phyloP scores from a whole-genome alignment of 2,797 vertebrate species.

The Pangasius sanitwongsei region DNA sequence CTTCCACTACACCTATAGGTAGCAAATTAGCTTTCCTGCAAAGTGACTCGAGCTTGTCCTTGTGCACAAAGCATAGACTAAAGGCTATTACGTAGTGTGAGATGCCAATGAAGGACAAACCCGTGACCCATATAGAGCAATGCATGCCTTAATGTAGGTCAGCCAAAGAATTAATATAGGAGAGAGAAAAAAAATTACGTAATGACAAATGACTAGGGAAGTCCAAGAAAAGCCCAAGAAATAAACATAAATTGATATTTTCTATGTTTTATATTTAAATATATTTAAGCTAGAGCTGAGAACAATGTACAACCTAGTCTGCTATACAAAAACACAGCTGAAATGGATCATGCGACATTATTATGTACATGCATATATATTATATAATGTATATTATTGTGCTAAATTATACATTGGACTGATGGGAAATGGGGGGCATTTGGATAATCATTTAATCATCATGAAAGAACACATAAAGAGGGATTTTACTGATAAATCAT shows the following conservation, averaged over 20 bases:
- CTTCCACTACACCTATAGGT: background rate
- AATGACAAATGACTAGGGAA: background rate
- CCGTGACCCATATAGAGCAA: constrained; percentile 27
- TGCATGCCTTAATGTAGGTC: constrained; percentile 28
- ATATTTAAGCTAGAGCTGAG: background rate
- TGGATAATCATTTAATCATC: background rate
- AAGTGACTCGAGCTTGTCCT: constrained; percentile 1
- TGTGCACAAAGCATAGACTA: constrained; percentile 16
- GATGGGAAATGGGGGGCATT: background rate
- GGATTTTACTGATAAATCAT: background rate
- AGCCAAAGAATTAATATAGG: background rate
- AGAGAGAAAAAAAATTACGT: background rate
- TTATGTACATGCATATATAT: background rate
- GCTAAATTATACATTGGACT: background rate
- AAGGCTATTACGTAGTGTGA: constrained; percentile 25
- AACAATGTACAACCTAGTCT: background rate
- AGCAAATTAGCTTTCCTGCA: constrained; percentile 2
- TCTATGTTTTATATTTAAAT: background rate
- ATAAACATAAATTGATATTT: background rate
- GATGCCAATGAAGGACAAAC: constrained; percentile 41
- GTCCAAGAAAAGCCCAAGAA: background rate
- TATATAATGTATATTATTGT: too few relatives aligned
- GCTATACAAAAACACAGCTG: background rate
- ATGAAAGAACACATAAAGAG: background rate
- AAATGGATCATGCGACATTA: background rate